These are phyloP conservation scores for Osmoderma eremita DNA, from an alignment of 2,888 invertebrate genomes.

Conservation along the genomic window DNA sequence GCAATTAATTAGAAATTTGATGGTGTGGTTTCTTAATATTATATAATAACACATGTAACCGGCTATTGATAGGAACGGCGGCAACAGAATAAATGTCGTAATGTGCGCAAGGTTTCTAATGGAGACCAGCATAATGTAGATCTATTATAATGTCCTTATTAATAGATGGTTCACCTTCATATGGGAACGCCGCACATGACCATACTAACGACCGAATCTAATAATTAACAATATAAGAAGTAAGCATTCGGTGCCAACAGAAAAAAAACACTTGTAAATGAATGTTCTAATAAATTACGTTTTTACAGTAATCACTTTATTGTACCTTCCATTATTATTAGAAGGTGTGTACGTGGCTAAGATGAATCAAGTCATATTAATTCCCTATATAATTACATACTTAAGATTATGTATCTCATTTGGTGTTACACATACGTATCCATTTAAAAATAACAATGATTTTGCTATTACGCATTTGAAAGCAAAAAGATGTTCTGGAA, in stretches of 20 bases:
- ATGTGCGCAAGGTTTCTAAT: slow-evolving; percentile 7
- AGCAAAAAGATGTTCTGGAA: too few relatives aligned
- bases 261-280: neutral
- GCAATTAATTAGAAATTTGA: slow-evolving; percentile 26
- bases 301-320: too few relatives aligned
- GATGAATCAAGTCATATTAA: too few relatives aligned
- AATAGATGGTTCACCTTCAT: neutral
- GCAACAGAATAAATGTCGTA: neutral
- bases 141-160: slow-evolving; percentile 7
- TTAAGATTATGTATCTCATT: too few relatives aligned
- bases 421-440: too few relatives aligned
- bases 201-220: neutral
- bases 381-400: too few relatives aligned
- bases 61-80: neutral
- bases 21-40: slow-evolving; percentile 15
- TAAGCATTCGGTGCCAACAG: neutral
- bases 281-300: neutral
- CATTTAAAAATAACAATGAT: too few relatives aligned
- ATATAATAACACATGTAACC: slow-evolving; percentile 14
- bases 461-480: too few relatives aligned
- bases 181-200: neutral
- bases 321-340: too few relatives aligned
- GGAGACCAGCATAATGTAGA: neutral
- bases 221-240: neutral
- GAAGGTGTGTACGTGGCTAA: too few relatives aligned